Evolutionary conservation across 1,140 invertebrate genomes (phyloP), one percentile per base, ranked within the genome.

Genomic region (Coenobita brevimanus): DNA sequence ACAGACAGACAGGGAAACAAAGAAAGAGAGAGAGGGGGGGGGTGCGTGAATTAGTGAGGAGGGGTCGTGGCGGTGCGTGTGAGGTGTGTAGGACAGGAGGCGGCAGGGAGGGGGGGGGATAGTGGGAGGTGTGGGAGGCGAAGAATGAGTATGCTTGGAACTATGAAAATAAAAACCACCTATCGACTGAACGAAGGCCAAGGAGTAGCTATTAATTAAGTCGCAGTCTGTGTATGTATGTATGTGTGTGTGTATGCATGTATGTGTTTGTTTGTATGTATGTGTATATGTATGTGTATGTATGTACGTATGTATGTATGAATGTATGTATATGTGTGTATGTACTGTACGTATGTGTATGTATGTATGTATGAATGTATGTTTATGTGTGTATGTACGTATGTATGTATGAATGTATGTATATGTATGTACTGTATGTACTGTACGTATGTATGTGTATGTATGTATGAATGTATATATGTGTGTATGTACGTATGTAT

Each of bases 391-490:
- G 6, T 76, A 43, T 76, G 21, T 76, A 43, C 27, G 8, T 73
- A 38, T 73, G 8, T 17, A 33, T 73, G 8, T 73, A 33, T 33
- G n/a, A 33, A 1, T 67, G n/a, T 67, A 67, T 67, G n/a, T 67
- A 67, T 67, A 67, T 67, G n/a, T 67, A 67, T 67, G n/a, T 67
- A 67, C n/a, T 67, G n/a, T 67, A 67, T 67, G n/a, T 67, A 67
- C n/a, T 67, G n/a, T 67, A 67, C n/a, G n/a, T 67, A 67, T 67
- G n/a, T 67, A 67, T 67, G n/a, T 67, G n/a, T 67, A 67, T 67
- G n/a, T 67, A 67, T 24, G n/a, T 67, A 67, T 67, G n/a, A 10
- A 67, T 67, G n/a, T 67, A 67, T 67, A 67, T 67, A 67, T 67
- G n/a, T 67, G n/a, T 67, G n/a, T 67, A 67, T 67, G n/a, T 67